Evolutionary conservation across 2,113 vertebrate species (phyloP), one percentile per base, ranked within the genome.

Genomic region (Mus pahari): DNA sequence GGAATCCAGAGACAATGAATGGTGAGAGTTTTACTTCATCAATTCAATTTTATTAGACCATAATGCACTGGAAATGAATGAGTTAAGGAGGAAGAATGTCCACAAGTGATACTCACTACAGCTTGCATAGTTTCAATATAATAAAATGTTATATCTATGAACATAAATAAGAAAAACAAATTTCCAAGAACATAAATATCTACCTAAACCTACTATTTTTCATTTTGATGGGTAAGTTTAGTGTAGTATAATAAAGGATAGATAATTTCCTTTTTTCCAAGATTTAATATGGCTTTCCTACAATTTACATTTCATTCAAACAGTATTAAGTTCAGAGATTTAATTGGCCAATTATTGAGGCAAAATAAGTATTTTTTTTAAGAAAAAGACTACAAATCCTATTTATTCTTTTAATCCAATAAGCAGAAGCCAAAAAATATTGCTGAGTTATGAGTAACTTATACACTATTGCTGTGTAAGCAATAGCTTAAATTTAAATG

Each of bases 11-110:
- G 93, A 90, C 88, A 96, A 96, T 60, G 97, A 71, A 96, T 60
- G 97, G 74, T 89, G 93, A 95, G 93, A 95, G 83, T 95, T 95
- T 91, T 95, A 93, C 77, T 97, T 96, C 95, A 97, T 97, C 97
- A 98, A 95, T 92, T 98, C 45, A 91, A 83, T 96, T 98, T 98
- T 97, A 98, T 91, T 97, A 95, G 90, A 75, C 77, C 94, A 96
- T 95, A 97, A 95, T 94, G 88, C 20, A 96, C 66, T 90, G 77
- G 92, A 58, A 95, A 97, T 96, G 94, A 94, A 97, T 74, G 75
- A 97, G 96, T 95, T 96, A 96, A 92, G 96, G 96, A 64, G 84
- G 97, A 68, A 66, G 2, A 16, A 79, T 89, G 87, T 96, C 91
- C 78, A 89, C 2, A 95, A 95, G 95, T 70, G 60, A 74, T 20